Conservation (phyloP, 2,888 invertebrate species). For the Acleris emargana region DNA sequence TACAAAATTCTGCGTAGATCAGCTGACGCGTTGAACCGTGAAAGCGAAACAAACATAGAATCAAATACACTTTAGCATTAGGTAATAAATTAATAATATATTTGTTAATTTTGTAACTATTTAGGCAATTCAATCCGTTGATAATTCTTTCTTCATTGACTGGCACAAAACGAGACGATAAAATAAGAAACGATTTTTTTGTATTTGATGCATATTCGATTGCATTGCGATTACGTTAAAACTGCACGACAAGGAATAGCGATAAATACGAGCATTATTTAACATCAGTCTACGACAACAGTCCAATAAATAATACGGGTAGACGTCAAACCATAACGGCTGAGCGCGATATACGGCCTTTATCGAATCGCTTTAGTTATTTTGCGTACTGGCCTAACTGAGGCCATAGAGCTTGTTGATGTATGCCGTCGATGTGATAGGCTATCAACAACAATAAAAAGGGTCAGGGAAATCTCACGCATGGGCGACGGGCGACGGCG, state of each 20-base stretch:
- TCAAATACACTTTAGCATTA: too few relatives aligned
- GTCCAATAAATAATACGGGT: conserved; percentile 8
- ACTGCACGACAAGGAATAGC: not conserved
- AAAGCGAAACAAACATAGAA: too few relatives aligned
- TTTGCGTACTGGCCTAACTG: conserved; percentile 27
- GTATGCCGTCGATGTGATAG: conserved; percentile 32
- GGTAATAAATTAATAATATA: too few relatives aligned
- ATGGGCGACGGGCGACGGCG: conserved; percentile 15
- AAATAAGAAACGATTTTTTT: too few relatives aligned
- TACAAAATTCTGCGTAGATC: too few relatives aligned
- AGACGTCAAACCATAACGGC: conserved; percentile 21
- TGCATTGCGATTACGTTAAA: too few relatives aligned
- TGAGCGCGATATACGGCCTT: conserved; percentile 8
- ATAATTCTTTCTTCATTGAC: too few relatives aligned
- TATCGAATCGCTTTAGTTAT: conserved; percentile 23
- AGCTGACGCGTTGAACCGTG: too few relatives aligned
- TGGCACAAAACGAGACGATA: too few relatives aligned
- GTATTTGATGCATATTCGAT: too few relatives aligned
- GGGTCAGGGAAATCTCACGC: conserved; percentile 26
- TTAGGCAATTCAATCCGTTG: too few relatives aligned
- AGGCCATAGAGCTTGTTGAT: conserved; percentile 19
- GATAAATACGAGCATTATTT: conserved; percentile 7
- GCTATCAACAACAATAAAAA: conserved; percentile 39
- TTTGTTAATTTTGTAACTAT: too few relatives aligned
- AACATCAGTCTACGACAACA: conserved; percentile 11